phyloP scores from a whole-genome alignment of 2,113 vertebrate species.

The Lutjanus erythropterus region DNA sequence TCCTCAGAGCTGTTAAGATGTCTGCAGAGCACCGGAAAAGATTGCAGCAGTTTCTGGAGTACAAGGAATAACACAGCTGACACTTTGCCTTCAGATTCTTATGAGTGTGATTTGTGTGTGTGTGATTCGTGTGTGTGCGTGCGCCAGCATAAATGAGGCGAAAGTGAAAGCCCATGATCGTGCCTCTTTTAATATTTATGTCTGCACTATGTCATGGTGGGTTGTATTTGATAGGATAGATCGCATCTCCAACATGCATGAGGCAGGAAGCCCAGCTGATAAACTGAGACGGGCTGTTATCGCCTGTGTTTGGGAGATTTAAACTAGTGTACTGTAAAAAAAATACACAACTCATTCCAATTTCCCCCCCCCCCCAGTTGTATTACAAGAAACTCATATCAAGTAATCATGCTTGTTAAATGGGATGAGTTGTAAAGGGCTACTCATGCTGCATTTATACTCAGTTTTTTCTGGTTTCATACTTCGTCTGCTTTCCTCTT shows the following conservation, averaged over 20 bases:
- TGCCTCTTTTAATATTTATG: slow-evolving; percentile 67
- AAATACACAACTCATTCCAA: slow-evolving; percentile 13
- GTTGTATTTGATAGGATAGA: slow-evolving; percentile 41
- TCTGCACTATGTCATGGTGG: slow-evolving; percentile 15
- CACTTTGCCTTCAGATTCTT: slow-evolving; percentile 30
- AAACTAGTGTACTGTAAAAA: slow-evolving; percentile 7
- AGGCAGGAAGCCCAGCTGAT: slow-evolving; percentile 7
- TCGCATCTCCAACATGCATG: slow-evolving; percentile 14
- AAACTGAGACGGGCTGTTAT: not conserved
- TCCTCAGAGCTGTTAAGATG: slow-evolving; percentile 91
- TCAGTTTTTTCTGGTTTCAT: slow-evolving; percentile 4
- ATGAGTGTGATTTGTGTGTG: slow-evolving; percentile 13
- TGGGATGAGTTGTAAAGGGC: slow-evolving; percentile 38
- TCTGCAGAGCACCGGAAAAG: slow-evolving; percentile 95
- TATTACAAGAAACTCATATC: not conserved
- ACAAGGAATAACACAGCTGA: slow-evolving; percentile 88
- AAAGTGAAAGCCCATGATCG: slow-evolving; percentile 30
- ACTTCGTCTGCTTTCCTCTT: slow-evolving; percentile 8
- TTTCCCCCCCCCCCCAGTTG: too few relatives aligned
- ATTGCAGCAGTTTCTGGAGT: slow-evolving; percentile 96
- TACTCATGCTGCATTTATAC: slow-evolving; percentile 21
- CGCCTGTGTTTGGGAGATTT: slow-evolving; percentile 7
- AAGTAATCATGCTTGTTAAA: not conserved
- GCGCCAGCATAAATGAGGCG: slow-evolving; percentile 21
- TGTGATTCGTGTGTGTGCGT: not conserved